Base-by-base conservation (phyloP, 2,797 vertebrate species). In the Podarcis lilfordi region DNA sequence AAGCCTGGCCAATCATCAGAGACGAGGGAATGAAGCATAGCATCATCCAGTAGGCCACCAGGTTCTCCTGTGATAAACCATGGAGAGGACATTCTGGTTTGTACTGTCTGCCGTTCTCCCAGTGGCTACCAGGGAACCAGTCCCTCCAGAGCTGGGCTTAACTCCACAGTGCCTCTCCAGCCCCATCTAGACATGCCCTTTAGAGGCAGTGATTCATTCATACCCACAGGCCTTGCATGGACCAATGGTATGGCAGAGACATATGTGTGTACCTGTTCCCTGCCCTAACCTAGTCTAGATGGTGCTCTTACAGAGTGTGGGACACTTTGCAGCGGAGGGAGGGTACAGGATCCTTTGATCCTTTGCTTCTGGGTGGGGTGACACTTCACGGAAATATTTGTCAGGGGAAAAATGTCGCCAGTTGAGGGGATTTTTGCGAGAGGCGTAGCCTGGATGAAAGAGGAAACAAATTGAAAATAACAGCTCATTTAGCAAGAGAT, bases 401-500 rank as follows among this genome's bases (percentile, higher is more conserved):
- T 89, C 77, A 77, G 27, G 19, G 55, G 79, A 84, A 86, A 92
- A 91, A 92, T 1, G 88, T 4, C 15, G 23, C 0, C 11, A 19
- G 15, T 40, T 76, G 8, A 29, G 72, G 82, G 89, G 88, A 80
- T 89, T 50, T 86, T 84, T 81, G 84, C 88, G 50, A 86, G 85
- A 92, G 83, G 86, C 80, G 35, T 64, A 9, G 13, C 80, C 80
- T 77, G 68, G 13, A 13, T 78, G 83, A 84, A 77, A 74, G 64
- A 0, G 84, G 45, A 40, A 76, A 17, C 76, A 90, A 82, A 90
- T 92, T 94, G 93, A 84, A 89, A 92, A 91, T 72, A 92, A 91
- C 91, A 95, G 89, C 88, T 93, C 93, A 80, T 94, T 92, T 92
- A 94, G 27, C 76, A 91, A 90, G 91, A 92, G 92, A 93, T 94